Conservation (phyloP, 2,113 vertebrate genomes). For the Heloderma charlesbogerti region DNA sequence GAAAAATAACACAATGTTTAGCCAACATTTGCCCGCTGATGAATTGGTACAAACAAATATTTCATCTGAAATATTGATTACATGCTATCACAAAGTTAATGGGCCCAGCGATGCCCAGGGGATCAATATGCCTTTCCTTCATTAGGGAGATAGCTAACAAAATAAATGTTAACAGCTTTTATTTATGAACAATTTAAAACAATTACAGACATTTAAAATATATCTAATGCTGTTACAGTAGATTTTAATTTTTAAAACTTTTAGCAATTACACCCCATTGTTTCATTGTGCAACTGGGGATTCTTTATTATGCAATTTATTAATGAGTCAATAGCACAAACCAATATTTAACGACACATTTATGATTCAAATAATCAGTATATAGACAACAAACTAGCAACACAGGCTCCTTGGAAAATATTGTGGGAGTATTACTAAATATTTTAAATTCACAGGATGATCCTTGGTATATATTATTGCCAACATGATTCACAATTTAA, state of each 20-base stretch:
- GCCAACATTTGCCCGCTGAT: neutral
- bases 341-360: constrained; percentile 40
- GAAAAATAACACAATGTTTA: neutral
- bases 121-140: constrained; percentile 25
- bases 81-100: neutral
- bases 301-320: constrained; percentile 45
- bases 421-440: constrained; percentile 2
- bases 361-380: constrained; percentile 11
- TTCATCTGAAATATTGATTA: constrained; percentile 13
- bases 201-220: neutral
- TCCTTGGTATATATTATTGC: neutral
- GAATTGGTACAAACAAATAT: neutral
- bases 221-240: constrained; percentile 15
- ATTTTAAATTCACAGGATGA: neutral
- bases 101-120: neutral
- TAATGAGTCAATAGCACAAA: constrained; percentile 36
- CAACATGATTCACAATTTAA: neutral
- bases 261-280: constrained; percentile 17
- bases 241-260: constrained; percentile 6
- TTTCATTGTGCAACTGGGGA: constrained; percentile 39
- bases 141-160: neutral
- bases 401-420: constrained; percentile 13
- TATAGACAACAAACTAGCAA: constrained; percentile 1
- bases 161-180: neutral
- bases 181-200: constrained; percentile 23